Base-by-base conservation (phyloP, 2,888 invertebrate genomes). In the Escarpia spicata region DNA sequence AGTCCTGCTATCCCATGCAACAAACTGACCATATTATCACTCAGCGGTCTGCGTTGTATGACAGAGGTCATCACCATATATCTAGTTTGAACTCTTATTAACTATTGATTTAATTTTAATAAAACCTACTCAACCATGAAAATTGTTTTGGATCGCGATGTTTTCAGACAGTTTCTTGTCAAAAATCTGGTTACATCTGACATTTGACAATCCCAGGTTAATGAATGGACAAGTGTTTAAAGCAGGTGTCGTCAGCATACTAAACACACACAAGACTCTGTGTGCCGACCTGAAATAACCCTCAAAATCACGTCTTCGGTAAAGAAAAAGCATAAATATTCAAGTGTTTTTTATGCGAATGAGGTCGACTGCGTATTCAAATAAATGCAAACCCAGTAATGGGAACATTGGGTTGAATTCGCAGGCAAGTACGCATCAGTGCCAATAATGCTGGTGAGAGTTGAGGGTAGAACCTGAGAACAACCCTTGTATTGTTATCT, bases 241-340 rank as follows among this genome's bases (percentile, higher is more conserved):
- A 52, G n/a, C 75, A 75, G 75, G 75, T 75, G 75, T n/a, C 6
- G 75, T 26, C 3, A 15, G 15, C 52, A 9, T 4, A 15, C 52
- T 15, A 75, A 3, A 75, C 26, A 75, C 15, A 75, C 15, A 75
- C 75, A 75, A 1, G 75, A 2, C 75, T n/a, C 75, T 75, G 75
- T n/a, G n/a, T 26, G 6, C 6, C 26, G 19, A 6, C 19, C 60
- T n/a, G n/a, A 75, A 75, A 75, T 75, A 75, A 75, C 75, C 75
- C 75, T 75, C n/a, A 75, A n/a, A 26, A 26, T 1, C 75, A 75
- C 75, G 26, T 75, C 75, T 26, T 75, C 75, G 26, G 75, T n/a
- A 26, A n/a, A 75, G 75, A 75, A 75, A 75, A 15, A 75, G 75
- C 75, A 75, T 75, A 75, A 75, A 75, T 75, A 75, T 75, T 75